phyloP scores from a whole-genome alignment of 2,888 invertebrate species.

The Pachydiplax longipennis region DNA sequence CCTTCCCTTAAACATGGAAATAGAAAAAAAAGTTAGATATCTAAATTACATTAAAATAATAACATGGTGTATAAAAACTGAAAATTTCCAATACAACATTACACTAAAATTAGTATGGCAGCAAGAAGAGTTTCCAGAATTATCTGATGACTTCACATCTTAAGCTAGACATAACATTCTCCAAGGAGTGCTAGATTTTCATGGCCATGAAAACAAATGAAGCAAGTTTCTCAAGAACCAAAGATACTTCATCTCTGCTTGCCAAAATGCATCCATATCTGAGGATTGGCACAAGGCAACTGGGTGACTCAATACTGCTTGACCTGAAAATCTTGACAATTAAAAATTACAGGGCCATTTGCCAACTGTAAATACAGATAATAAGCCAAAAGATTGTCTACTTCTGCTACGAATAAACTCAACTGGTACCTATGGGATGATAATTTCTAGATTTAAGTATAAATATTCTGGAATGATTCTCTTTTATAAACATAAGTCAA shows the following conservation, averaged over 20 bases:
- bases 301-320: neutral
- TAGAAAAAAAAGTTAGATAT: too few species aligned
- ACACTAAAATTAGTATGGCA: too few species aligned
- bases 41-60: too few species aligned
- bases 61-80: too few species aligned
- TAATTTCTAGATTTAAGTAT: too few species aligned
- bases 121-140: too few species aligned
- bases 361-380: neutral
- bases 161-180: neutral
- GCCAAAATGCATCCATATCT: neutral
- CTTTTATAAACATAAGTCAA: too few species aligned
- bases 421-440: too few species aligned
- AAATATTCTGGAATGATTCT: too few species aligned
- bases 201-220: neutral
- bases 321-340: conserved; percentile 15
- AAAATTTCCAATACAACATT: too few species aligned
- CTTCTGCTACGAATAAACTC: neutral
- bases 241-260: conserved; percentile 4
- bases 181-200: neutral
- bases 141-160: neutral
- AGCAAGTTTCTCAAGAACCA: neutral
- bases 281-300: neutral
- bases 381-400: neutral
- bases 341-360: neutral
- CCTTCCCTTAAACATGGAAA: too few species aligned